These are phyloP conservation scores for Leucophora obtusa DNA, from an alignment of 2,888 invertebrate species.

Conservation along the genomic window DNA sequence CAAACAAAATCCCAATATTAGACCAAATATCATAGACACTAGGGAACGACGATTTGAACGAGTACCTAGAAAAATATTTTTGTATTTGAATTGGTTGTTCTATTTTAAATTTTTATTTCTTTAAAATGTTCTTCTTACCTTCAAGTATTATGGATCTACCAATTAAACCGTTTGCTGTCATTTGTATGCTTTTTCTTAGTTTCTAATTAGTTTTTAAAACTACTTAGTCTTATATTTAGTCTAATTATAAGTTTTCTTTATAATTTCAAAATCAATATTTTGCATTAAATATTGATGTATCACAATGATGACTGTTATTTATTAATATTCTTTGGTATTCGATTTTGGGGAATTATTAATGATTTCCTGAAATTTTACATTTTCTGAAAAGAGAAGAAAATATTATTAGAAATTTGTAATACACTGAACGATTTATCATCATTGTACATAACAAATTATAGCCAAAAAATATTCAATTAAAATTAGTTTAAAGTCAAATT, in stretches of 20 bases:
- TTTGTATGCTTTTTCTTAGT: slow-evolving; percentile 62
- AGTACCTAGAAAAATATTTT: slow-evolving; percentile 75
- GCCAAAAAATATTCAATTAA: too few relatives aligned
- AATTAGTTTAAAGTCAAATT: too few relatives aligned
- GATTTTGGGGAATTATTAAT: slow-evolving; percentile 31
- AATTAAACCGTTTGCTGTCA: slow-evolving; percentile 72
- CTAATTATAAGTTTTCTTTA: slow-evolving; percentile 33
- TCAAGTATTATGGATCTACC: slow-evolving; percentile 71
- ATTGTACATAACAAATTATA: too few relatives aligned
- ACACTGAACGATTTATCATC: not conserved
- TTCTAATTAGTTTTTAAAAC: slow-evolving; percentile 2
- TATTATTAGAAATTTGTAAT: not conserved
- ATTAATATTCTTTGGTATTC: slow-evolving; percentile 35
- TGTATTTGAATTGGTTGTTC: not conserved
- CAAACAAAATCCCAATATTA: slow-evolving; percentile 77
- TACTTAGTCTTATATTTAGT: slow-evolving; percentile 40
- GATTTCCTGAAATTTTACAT: slow-evolving; percentile 68
- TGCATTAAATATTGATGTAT: slow-evolving; percentile 70
- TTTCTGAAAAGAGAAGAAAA: slow-evolving; percentile 67
- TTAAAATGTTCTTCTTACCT: slow-evolving; percentile 64
- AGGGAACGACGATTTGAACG: slow-evolving; percentile 76
- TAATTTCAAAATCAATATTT: slow-evolving; percentile 45
- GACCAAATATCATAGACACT: slow-evolving; percentile 76
- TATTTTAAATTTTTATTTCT: not conserved
- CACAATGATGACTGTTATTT: slow-evolving; percentile 49